Percentiles rank a stretch among this genome's conserved stretches.
Evolutionary conservation across 2,797 vertebrate species (phyloP).

Genomic region (Hyperoplus lanceolatus): DNA sequence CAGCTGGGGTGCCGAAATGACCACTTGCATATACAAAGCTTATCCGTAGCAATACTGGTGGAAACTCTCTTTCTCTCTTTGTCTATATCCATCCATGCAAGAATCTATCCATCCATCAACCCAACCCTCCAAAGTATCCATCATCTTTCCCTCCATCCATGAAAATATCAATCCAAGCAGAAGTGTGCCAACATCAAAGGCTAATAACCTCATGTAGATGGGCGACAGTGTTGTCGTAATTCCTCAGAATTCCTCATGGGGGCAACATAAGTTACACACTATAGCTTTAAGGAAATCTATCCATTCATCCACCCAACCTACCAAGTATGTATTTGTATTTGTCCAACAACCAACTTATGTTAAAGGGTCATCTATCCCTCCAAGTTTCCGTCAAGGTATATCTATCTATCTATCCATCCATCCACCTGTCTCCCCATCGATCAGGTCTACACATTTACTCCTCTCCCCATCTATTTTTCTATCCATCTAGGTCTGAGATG

Average conservation of each 20-base stretch:
- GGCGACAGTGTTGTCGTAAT: no score
- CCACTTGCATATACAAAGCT: neutral
- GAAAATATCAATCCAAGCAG: neutral
- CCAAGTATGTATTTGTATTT: neutral
- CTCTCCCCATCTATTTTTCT: slow-evolving; percentile 3
- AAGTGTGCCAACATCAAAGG: no score
- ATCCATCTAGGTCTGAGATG: slow-evolving; percentile 1
- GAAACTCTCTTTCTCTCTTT: neutral
- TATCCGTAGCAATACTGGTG: neutral
- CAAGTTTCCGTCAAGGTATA: neutral
- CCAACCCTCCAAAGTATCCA: neutral
- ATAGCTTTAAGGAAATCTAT: neutral
- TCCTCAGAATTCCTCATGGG: no score
- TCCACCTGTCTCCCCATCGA: neutral
- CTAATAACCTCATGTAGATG: no score
- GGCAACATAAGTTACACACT: no score
- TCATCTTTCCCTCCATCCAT: neutral
- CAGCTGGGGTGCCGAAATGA: neutral
- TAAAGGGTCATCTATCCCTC: neutral
- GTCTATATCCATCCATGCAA: neutral
- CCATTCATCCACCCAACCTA: neutral
- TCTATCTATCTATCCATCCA: neutral
- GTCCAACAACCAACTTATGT: neutral
- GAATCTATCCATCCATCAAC: neutral
- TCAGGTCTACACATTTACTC: neutral